These are phyloP conservation scores for Megastigmus dorsalis DNA, from an alignment of 2,888 invertebrate species.

Conservation along the genomic window DNA sequence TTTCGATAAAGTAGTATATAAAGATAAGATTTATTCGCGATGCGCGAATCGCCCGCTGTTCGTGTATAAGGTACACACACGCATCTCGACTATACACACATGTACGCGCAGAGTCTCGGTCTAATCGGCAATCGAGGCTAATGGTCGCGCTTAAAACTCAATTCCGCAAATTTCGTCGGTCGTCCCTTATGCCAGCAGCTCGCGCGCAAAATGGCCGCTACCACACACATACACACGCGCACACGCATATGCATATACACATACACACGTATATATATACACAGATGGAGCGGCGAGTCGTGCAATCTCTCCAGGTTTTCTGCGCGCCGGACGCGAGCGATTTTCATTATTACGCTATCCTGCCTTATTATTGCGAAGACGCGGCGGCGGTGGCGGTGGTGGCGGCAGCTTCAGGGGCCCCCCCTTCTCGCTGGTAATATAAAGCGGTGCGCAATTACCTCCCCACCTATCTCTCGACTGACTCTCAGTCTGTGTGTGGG, in stretches of 20 bases:
- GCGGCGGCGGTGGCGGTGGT: neutral
- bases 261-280: no score
- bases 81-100: no score
- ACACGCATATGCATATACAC: no score
- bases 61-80: no score
- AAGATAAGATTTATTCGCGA: no score
- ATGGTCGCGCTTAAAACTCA: slow-evolving; percentile 43
- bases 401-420: neutral
- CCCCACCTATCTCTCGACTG: no score
- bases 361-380: slow-evolving; percentile 44
- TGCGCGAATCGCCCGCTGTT: no score
- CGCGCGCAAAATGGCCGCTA: neutral
- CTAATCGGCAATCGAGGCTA: slow-evolving; percentile 47
- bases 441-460: slow-evolving; percentile 27
- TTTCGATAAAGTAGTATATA: neutral
- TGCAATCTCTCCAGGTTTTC: no score
- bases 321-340: slow-evolving; percentile 47
- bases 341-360: slow-evolving; percentile 51
- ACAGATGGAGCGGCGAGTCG: no score
- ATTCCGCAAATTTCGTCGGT: slow-evolving; percentile 40
- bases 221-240: neutral
- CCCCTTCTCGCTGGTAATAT: no score
- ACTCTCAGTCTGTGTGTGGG: no score
- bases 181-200: no score
- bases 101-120: neutral